phyloP scores from a whole-genome alignment of 1,140 invertebrate species.

The Drosophila nebulosa region DNA sequence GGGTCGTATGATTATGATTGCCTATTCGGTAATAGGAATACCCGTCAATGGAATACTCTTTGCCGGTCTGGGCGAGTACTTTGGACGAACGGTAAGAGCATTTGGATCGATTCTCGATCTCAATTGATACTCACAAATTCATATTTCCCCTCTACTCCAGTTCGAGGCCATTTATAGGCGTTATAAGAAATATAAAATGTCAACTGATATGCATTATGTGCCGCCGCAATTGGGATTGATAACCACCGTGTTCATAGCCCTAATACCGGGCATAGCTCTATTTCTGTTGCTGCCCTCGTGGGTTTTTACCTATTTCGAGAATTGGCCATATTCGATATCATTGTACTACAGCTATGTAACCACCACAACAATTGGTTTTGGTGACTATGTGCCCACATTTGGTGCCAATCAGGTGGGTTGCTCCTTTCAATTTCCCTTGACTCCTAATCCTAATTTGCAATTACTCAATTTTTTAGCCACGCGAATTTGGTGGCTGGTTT shows the following conservation, averaged over 20 bases:
- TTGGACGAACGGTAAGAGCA: conserved; percentile 85
- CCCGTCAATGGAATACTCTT: conserved; percentile 95
- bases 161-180: conserved; percentile 87
- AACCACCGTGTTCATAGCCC: conserved; percentile 89
- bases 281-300: conserved; percentile 96
- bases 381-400: conserved; percentile 91
- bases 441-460: background rate
- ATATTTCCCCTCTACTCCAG: too few relatives aligned
- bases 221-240: conserved; percentile 87
- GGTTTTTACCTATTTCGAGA: conserved; percentile 93
- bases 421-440: background rate
- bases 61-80: conserved; percentile 90
- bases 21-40: conserved; percentile 96
- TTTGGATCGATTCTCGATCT: background rate
- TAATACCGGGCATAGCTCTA: conserved; percentile 92
- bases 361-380: conserved; percentile 96
- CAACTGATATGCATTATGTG: conserved; percentile 83
- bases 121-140: too few relatives aligned
- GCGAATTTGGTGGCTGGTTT: conserved; percentile 75
- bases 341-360: conserved; percentile 96
- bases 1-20: conserved; percentile 93
- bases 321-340: conserved; percentile 93
- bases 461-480: conserved; percentile 42
- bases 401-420: conserved; percentile 82
- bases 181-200: conserved; percentile 88